Evolutionary conservation across 1,140 invertebrate species (phyloP).

Genomic region (Cardiocondyla obscurior): DNA sequence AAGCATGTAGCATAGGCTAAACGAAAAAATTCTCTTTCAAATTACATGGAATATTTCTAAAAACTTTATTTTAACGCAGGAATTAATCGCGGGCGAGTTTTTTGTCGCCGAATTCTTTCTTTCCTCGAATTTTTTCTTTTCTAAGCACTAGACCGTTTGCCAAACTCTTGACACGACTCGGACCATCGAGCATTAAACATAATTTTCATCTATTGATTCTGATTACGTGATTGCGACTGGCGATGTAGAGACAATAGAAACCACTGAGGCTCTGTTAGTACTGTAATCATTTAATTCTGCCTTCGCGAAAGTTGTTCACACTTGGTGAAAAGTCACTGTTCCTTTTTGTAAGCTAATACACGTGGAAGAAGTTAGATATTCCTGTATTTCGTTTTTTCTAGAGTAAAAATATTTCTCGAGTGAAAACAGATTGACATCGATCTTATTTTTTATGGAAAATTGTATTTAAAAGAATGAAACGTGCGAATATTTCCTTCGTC

Average conservation of each 20-base stretch:
- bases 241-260: background rate
- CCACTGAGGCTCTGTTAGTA: background rate
- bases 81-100: too few species aligned
- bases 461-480: background rate
- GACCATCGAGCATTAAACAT: constrained; percentile 79
- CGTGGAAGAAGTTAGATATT: background rate
- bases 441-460: background rate
- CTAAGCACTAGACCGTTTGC: constrained; percentile 15
- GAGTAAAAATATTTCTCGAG: background rate
- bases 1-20: background rate
- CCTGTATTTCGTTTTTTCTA: background rate
- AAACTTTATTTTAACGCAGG: background rate
- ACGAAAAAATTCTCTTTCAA: background rate
- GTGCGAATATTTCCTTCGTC: background rate
- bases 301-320: background rate
- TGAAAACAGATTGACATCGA: background rate
- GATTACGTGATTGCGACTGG: background rate
- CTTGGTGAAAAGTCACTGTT: background rate
- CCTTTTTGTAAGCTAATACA: constrained; percentile 23
- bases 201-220: constrained; percentile 75
- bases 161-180: constrained; percentile 47
- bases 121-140: background rate
- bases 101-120: background rate
- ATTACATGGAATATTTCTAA: background rate
- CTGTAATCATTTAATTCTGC: constrained; percentile 28